Evolutionary conservation across 2,797 vertebrate species (phyloP).

Genomic region (Danio choprae): DNA sequence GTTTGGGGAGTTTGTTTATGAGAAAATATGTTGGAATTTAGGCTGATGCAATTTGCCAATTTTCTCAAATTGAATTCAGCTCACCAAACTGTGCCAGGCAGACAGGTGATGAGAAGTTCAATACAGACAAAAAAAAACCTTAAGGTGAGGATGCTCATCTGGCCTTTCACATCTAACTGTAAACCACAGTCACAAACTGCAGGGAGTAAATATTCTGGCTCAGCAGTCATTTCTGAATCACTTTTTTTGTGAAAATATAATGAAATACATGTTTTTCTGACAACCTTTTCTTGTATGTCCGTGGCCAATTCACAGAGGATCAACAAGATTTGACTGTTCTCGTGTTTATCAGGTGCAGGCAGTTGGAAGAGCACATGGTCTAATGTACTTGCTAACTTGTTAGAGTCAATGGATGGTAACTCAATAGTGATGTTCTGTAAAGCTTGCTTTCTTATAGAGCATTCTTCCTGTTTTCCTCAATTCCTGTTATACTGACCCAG

Average conservation of each 20-base stretch:
- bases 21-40: conserved; percentile 26
- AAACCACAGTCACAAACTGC: neutral
- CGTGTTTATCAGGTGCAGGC: neutral
- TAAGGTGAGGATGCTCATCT: neutral
- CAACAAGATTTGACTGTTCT: neutral
- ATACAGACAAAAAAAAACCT: neutral
- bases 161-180: neutral
- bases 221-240: neutral
- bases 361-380: conserved; percentile 36
- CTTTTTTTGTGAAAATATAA: neutral
- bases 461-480: neutral
- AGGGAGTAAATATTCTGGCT: neutral
- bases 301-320: neutral
- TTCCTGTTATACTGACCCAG: neutral
- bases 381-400: conserved; percentile 33
- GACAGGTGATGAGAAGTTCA: conserved; percentile 2
- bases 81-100: conserved; percentile 6
- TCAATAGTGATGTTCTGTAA: conserved; percentile 4
- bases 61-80: conserved; percentile 34
- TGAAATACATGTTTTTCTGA: neutral
- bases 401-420: conserved; percentile 23
- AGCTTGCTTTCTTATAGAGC: neutral
- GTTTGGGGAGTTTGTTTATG: neutral
- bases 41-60: conserved; percentile 19
- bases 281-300: neutral